Percentiles rank a stretch among this genome's conserved stretches.
Conservation (phyloP, 2,888 invertebrate genomes). For the Lutraria lutraria region DNA sequence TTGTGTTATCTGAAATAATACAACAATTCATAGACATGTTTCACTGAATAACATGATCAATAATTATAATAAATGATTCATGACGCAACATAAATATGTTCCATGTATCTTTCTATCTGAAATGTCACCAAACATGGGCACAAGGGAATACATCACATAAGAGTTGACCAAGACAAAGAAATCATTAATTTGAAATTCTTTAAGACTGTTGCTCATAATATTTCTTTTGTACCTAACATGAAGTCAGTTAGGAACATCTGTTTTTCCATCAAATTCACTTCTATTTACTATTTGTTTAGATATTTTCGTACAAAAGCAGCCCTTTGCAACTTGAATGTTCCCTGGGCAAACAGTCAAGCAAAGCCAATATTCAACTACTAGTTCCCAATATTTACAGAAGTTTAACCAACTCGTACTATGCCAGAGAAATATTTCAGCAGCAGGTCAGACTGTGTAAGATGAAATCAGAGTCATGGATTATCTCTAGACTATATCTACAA, state of each 20-base stretch:
- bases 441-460: conserved; percentile 34
- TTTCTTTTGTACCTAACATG: too few species aligned
- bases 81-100: not conserved
- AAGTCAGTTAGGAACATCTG: too few species aligned
- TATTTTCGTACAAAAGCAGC: not conserved
- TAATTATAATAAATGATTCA: not conserved
- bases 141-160: not conserved
- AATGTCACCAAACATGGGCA: not conserved
- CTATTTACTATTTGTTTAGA: not conserved
- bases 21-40: not conserved
- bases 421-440: conserved; percentile 24
- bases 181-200: not conserved
- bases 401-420: not conserved
- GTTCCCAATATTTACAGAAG: conserved; percentile 4
- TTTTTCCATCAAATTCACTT: not conserved
- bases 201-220: too few species aligned
- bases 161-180: not conserved
- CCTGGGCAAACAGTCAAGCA: not conserved
- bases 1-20: conserved; percentile 80
- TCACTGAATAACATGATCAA: not conserved
- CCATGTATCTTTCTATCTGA: not conserved
- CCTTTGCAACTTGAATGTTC: not conserved
- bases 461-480: conserved; percentile 20
- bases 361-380: not conserved
- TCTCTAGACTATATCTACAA: conserved; percentile 46